Evolutionary conservation across 35 echinoderm and acorn worm genomes (phyloP).

Genomic region (Hemicentrotus pulcherrimus): DNA sequence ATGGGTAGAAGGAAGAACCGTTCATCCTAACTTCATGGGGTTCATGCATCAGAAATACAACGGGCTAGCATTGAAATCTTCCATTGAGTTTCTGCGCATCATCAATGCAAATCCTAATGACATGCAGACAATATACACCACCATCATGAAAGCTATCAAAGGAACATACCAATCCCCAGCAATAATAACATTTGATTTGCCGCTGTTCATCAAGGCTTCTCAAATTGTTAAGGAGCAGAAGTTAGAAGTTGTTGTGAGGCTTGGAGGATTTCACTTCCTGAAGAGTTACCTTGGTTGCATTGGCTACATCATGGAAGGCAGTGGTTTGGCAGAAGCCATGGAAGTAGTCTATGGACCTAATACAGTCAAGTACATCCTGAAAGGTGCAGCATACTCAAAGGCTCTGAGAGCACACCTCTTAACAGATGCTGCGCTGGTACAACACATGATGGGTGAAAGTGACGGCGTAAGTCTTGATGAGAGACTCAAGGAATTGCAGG

Average conservation of each 20-base stretch:
- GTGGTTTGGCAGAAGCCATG: constrained; percentile 72
- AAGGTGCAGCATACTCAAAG: constrained; percentile 71
- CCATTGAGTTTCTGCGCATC: constrained; percentile 63
- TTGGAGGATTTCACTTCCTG: constrained; percentile 67
- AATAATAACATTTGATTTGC: too few relatives aligned
- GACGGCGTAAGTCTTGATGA: constrained; percentile 45
- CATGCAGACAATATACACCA: too few relatives aligned
- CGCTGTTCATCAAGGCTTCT: constrained; percentile 70
- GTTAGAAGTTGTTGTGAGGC: constrained; percentile 59
- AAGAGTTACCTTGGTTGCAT: constrained; percentile 62
- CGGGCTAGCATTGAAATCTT: constrained; percentile 59
- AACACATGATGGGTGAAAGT: constrained; percentile 45
- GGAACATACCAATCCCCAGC: background rate
- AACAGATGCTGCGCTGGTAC: constrained; percentile 51
- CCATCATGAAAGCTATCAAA: background rate
- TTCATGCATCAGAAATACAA: constrained; percentile 61
- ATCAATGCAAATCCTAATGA: constrained; percentile 65
- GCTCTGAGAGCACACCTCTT: constrained; percentile 64
- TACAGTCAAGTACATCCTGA: constrained; percentile 51
- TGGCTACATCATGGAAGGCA: constrained; percentile 68
- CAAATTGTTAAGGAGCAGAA: constrained; percentile 66
- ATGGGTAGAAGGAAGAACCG: constrained; percentile 55
- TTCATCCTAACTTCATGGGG: constrained; percentile 68
- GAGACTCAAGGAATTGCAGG: constrained; percentile 22
- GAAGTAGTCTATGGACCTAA: constrained; percentile 46